These are phyloP conservation scores for Phylloscopus whistleri DNA, from an alignment of 2,113 vertebrate species.

Conservation along the genomic window DNA sequence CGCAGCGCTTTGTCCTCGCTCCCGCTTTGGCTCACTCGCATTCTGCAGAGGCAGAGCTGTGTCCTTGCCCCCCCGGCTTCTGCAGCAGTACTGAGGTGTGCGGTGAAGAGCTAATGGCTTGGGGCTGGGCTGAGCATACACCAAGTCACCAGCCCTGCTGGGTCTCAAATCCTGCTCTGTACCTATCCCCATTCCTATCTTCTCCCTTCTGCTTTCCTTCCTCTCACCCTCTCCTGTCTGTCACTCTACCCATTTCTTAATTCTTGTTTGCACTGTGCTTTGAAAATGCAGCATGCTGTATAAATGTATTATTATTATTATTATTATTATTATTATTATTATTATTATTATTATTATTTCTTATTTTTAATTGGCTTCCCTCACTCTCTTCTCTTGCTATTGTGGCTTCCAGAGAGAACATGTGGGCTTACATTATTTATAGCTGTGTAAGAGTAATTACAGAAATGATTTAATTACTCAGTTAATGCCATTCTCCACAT, in stretches of 20 bases:
- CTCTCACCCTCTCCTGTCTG: neutral
- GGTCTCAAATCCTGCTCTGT: neutral
- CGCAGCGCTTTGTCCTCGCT: rapidly evolving
- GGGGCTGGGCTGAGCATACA: neutral
- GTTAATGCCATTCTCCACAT: constrained; percentile 42
- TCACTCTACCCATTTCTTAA: constrained; percentile 16
- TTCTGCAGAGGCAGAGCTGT: neutral
- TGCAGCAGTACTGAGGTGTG: neutral
- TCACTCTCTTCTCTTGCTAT: constrained; percentile 3
- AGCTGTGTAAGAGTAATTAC: constrained; percentile 71
- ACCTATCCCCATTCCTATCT: neutral
- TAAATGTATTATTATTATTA: constrained; percentile 2
- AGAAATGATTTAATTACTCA: constrained; percentile 71
- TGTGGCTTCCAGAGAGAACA: constrained; percentile 45
- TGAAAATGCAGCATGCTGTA: constrained; percentile 20
- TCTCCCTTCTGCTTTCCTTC: neutral
- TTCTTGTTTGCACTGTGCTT: constrained; percentile 36
- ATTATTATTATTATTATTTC: constrained; percentile 15
- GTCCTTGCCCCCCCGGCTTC: neutral
- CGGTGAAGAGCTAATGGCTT: neutral
- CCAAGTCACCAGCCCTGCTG: neutral
- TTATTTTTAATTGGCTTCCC: neutral
- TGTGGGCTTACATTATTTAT: constrained; percentile 69
- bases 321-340: neutral
- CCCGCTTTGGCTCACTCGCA: rapidly evolving